Percentiles rank a stretch among this genome's conserved stretches.
These are phyloP conservation scores for Psilanteris sp. DNA, from an alignment of 1,140 invertebrate species.

Conservation along the genomic window DNA sequence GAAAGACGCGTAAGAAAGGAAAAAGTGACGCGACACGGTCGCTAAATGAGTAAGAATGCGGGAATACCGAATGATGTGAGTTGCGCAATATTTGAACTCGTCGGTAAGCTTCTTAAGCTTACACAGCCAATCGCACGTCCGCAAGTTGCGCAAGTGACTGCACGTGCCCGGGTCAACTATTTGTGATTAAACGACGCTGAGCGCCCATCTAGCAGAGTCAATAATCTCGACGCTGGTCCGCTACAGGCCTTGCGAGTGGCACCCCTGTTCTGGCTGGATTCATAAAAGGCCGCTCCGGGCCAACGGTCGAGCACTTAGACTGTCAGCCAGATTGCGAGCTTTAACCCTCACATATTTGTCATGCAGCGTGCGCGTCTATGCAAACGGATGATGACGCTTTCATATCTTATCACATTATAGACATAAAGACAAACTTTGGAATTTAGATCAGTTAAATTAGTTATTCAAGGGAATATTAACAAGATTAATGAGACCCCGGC, in stretches of 20 bases:
- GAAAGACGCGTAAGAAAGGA: too few species aligned
- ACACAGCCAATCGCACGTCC: conserved; percentile 34
- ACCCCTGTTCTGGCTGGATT: background rate
- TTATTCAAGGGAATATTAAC: conserved; percentile 12
- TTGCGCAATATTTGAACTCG: conserved; percentile 40
- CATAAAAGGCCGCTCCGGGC: conserved; percentile 42
- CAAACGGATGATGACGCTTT: conserved; percentile 34
- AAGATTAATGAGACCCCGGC: conserved; percentile 9
- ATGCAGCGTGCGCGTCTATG: conserved; percentile 29
- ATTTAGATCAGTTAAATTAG: conserved; percentile 18
- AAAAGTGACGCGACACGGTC: background rate
- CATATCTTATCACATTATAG: conserved; percentile 46
- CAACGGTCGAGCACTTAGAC: conserved; percentile 50
- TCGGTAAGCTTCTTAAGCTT: conserved; percentile 48
- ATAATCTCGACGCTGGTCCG: conserved; percentile 38
- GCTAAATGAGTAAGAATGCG: conserved; percentile 37
- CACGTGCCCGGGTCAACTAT: conserved; percentile 58
- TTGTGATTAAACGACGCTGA: conserved; percentile 52
- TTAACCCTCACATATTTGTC: conserved; percentile 48
- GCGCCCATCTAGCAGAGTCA: conserved; percentile 39
- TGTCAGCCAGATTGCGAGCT: conserved; percentile 32
- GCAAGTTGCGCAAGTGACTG: conserved; percentile 50
- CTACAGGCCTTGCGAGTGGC: conserved; percentile 20
- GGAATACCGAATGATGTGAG: conserved; percentile 13
- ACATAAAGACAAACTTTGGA: conserved; percentile 26